Percentiles rank a stretch among this genome's conserved stretches.
Evolutionary conservation across 2,113 vertebrate genomes (phyloP).

Genomic region (Megaptera novaeangliae): DNA sequence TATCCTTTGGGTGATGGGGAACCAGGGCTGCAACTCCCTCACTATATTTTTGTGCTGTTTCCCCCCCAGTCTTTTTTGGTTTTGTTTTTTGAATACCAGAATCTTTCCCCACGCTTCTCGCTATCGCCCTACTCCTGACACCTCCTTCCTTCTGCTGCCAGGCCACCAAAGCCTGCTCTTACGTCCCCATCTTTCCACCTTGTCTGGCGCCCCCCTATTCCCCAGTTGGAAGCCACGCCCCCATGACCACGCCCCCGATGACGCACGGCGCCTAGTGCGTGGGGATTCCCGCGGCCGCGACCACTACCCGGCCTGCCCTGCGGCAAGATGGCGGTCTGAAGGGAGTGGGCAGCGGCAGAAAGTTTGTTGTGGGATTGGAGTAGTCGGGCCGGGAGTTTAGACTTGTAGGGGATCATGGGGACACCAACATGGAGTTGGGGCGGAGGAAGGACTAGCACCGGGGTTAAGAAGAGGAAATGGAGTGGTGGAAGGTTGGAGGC

Average conservation of each 20-base stretch:
- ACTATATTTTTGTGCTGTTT: background rate
- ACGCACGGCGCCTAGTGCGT: constrained; percentile 50
- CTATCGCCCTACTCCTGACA: background rate
- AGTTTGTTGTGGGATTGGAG: constrained; percentile 72
- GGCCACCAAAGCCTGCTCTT: fast-evolving
- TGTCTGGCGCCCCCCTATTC: fast-evolving
- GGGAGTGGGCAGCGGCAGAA: constrained; percentile 45
- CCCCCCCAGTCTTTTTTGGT: no score
- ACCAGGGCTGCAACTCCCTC: background rate
- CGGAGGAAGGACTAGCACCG: background rate
- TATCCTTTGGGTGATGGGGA: background rate
- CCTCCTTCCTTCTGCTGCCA: background rate
- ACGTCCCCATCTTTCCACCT: fast-evolving
- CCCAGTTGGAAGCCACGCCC: background rate
- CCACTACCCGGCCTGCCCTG: constrained; percentile 72
- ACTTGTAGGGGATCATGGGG: background rate
- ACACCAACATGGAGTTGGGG: background rate
- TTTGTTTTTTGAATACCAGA: background rate
- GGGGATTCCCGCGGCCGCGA: constrained; percentile 71
- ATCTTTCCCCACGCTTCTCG: background rate
- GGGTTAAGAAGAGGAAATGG: background rate
- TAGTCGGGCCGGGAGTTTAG: constrained; percentile 3
- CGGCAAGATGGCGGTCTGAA: constrained; percentile 75
- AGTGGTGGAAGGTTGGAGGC: background rate
- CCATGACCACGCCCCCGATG: constrained; percentile 24